phyloP scores from a whole-genome alignment of 37 sponge, comb jelly and placozoan genomes.

The Petrosia ficiformis region DNA sequence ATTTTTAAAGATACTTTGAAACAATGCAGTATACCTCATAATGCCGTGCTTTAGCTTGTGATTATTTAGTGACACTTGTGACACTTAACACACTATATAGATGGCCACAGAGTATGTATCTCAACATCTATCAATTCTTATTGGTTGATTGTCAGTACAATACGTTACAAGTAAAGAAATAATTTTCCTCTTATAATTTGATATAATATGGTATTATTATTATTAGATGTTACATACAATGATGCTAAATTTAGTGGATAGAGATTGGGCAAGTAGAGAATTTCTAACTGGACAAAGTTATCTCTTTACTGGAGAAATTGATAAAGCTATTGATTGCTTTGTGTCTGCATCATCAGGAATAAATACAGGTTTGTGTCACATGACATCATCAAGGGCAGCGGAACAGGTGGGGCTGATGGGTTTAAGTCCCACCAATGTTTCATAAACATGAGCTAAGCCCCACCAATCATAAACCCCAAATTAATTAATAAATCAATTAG shows the following conservation, averaged over 20 bases:
- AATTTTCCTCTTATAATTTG: constrained; percentile 12
- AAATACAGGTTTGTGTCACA: neutral
- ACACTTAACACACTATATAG: too few relatives aligned
- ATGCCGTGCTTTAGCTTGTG: neutral
- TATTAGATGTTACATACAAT: neutral
- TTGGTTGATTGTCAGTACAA: constrained; percentile 33
- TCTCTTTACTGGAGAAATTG: constrained; percentile 33
- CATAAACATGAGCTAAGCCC: too few relatives aligned
- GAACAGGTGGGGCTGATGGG: too few relatives aligned
- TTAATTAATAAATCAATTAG: too few relatives aligned
- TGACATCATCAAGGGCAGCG: neutral
- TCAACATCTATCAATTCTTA: constrained; percentile 32
- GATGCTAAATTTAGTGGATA: too few relatives aligned
- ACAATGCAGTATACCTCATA: too few relatives aligned
- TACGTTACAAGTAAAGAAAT: constrained; percentile 37
- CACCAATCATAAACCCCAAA: too few relatives aligned
- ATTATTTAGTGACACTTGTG: neutral
- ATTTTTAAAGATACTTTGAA: too few relatives aligned
- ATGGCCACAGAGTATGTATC: constrained; percentile 22
- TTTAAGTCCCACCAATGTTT: too few relatives aligned
- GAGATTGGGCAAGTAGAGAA: too few relatives aligned
- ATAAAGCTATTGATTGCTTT: constrained; percentile 42
- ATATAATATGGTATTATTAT: neutral
- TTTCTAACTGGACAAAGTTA: constrained; percentile 45
- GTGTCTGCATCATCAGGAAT: constrained; percentile 4